phyloP scores from a whole-genome alignment of 2,888 invertebrate genomes.

The Neuroscelio doddi region DNA sequence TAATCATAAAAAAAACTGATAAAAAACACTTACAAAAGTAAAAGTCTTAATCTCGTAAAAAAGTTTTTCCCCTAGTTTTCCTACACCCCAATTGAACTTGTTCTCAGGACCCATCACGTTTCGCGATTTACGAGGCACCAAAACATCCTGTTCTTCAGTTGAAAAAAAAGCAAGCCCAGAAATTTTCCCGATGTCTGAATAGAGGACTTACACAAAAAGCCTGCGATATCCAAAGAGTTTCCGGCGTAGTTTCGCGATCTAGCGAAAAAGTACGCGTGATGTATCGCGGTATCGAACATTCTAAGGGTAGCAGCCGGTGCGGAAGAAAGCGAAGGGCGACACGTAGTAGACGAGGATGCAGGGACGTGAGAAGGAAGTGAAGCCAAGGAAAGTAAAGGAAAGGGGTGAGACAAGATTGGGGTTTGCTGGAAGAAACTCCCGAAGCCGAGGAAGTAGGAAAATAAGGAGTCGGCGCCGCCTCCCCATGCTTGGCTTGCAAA shows the following conservation, averaged over 20 bases:
- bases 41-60: too few relatives aligned
- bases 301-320: conserved; percentile 52
- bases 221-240: conserved; percentile 51
- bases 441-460: conserved; percentile 61
- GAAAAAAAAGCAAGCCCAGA: conserved; percentile 24
- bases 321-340: conserved; percentile 38
- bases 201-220: conserved; percentile 25
- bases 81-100: too few relatives aligned
- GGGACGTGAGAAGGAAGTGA: conserved; percentile 13
- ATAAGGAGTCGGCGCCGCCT: conserved; percentile 70
- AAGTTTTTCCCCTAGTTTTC: too few relatives aligned
- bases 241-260: conserved; percentile 41
- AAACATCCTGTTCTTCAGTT: not conserved
- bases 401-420: conserved; percentile 43
- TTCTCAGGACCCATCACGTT: too few relatives aligned
- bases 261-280: conserved; percentile 59
- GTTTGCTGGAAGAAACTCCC: conserved; percentile 40
- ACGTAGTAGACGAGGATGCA: conserved; percentile 37
- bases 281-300: conserved; percentile 64
- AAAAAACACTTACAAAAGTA: too few relatives aligned
- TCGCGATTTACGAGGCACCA: conserved; percentile 23
- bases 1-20: too few relatives aligned
- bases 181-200: conserved; percentile 44
- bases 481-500: conserved; percentile 71
- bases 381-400: conserved; percentile 14